These are phyloP conservation scores for Phylloscopus whistleri DNA, from an alignment of 2,113 vertebrate species.

Conservation along the genomic window DNA sequence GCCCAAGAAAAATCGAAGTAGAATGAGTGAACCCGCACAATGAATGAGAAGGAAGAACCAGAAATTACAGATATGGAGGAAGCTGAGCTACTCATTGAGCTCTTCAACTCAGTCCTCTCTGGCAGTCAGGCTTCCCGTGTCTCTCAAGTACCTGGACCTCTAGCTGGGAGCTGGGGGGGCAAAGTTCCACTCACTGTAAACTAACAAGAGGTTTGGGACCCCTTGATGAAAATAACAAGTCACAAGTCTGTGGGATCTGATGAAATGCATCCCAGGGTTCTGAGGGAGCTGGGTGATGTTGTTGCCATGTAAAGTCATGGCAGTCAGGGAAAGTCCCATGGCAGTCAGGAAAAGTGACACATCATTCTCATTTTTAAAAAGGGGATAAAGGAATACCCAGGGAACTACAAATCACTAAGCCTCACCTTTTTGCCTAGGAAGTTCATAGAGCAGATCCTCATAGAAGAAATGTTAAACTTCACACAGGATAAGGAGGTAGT, in stretches of 20 bases:
- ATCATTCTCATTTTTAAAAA: background rate
- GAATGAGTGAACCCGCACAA: rapidly evolving
- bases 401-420: background rate
- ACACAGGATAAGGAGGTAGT: background rate
- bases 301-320: background rate
- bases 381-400: background rate
- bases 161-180: rapidly evolving
- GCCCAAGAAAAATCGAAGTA: background rate
- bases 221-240: background rate
- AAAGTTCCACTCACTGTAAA: background rate
- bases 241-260: no score
- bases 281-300: background rate
- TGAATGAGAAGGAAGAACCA: background rate
- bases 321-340: background rate
- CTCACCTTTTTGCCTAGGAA: background rate
- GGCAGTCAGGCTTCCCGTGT: background rate
- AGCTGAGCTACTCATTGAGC: background rate
- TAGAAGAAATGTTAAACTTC: background rate
- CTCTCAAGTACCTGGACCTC: background rate
- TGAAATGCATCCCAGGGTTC: background rate
- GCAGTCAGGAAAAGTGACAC: background rate
- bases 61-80: background rate
- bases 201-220: background rate
- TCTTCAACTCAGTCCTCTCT: background rate
- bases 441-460: background rate